Conservation (phyloP, 2,797 vertebrate species). For the Squalus acanthias region DNA sequence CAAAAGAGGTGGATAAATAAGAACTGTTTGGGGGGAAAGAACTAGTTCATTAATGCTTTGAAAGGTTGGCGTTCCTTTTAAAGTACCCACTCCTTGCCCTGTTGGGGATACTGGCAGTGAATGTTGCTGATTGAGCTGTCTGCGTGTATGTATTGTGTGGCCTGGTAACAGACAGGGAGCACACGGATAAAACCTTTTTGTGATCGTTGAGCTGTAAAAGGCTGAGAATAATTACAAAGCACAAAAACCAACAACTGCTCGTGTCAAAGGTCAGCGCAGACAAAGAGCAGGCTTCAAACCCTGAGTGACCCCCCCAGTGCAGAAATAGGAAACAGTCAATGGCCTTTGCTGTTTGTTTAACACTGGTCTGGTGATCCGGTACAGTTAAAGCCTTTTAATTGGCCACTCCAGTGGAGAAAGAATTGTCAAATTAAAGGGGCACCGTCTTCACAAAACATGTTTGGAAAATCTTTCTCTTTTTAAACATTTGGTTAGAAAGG, state of each 20-base stretch:
- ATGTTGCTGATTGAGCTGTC: slow-evolving; percentile 29
- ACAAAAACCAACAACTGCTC: neutral
- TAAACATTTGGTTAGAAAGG: neutral
- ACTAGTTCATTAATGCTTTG: neutral
- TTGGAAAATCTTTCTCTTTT: neutral
- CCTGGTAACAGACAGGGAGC: neutral
- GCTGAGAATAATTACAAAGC: slow-evolving; percentile 18
- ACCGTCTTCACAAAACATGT: neutral
- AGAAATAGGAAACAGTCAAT: neutral
- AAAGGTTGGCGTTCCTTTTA: neutral
- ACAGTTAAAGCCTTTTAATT: neutral
- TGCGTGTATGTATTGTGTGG: neutral
- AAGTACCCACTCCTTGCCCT: neutral
- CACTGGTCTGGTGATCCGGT: neutral
- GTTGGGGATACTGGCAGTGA: neutral
- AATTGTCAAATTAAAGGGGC: slow-evolving; percentile 6
- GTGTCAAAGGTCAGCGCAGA: slow-evolving; percentile 21
- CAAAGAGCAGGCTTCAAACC: neutral
- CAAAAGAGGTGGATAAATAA: neutral
- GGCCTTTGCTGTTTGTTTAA: slow-evolving; percentile 24
- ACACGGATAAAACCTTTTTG: slow-evolving; percentile 14
- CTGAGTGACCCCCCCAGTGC: neutral
- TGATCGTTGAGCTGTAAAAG: neutral
- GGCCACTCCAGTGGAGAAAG: neutral
- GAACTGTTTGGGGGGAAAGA: neutral